Evolutionary conservation across 2,888 invertebrate species (phyloP), one percentile per base, ranked within the genome.

Genomic region (Drosophila acutilabella): DNA sequence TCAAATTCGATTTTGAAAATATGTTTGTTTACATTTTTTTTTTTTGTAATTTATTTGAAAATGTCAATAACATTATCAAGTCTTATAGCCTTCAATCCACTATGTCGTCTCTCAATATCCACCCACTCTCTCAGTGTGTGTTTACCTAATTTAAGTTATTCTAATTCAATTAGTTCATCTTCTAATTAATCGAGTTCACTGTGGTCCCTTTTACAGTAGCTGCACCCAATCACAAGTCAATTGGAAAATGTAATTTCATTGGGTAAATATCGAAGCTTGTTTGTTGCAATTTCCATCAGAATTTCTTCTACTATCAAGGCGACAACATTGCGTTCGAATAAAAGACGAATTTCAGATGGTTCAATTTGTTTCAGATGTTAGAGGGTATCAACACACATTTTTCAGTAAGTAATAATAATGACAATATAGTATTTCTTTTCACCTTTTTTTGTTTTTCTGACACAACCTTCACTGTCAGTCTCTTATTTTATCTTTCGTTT

Each of bases 61-160:
- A 68, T 75, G 79, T 87, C 85, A 85, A 89, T 69, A 84, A 60
- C 67, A 85, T 89, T 89, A 68, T 69, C 71, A 54, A 65, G 69
- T 60, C 64, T 54, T 16, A 50, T 47, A 52, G 50, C 59, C 59
- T 44, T 18, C 40, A 45, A 33, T 10, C 13, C 10, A 47, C 47
- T 47, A 47, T 23, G 23, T 23, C 23, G 47, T 47, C 26, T 30
- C 26, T 47, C 30, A 33, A 38, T 2, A 8, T 8, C 18, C 47
- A 36, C 45, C 6, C 23, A 10, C 26, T n/a, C 44, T 44, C 41
- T 57, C 38, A 44, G 18, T 7, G 1, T 44, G 45, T 79, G 88
- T 85, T 85, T 85, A 85, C 88, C 68, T 85, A 88, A 89, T 88
- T 81, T 88, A 79, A 85, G 88, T 88, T 89, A 88, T 89, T 88